Base-by-base conservation (phyloP, 2,888 invertebrate species). In the Amaurobius ferox region DNA sequence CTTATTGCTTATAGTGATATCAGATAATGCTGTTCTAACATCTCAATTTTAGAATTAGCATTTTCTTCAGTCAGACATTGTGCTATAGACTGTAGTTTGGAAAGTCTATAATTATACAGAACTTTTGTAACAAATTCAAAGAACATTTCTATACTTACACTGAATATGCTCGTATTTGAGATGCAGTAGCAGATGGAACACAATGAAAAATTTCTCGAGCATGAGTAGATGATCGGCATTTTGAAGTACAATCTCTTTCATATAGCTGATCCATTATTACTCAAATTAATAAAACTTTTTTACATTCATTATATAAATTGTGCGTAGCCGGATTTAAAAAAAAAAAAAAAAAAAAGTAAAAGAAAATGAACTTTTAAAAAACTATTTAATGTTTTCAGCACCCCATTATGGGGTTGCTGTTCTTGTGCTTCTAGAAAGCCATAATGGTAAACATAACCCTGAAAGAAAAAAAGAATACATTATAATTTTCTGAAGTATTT, bases 151-250 rank as follows among this genome's bases (percentile, higher is more conserved):
- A 26, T 32, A 86, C 76, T 80, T 81, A 86, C 88, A 74, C 79
- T 29, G 76, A 66, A 87, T 90, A 91, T 0, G 90, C 89, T 88
- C 91, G 88, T 19, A 91, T 87, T 88, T 91, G 90, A 29, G 80
- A 70, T 13, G 90, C 78, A 23, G 88, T 89, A 6, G 90, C 90
- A 70, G 90, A 90, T 11, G 90, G 91, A 26, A 92, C 89, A 2
- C 91, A 90, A 26, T 90, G 89, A 76, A 90, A 90, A 61, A 92
- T 85, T 67, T 91, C 89, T 19, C 88, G 86, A 2, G 91, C 91
- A 89, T 92, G 92, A 79, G 88, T 79, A 40, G 89, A 90, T n/a
- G 92, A 92, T 26, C 90, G 90, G 86, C 91, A 92, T 86, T 90
- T 91, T 28, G 90, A 88, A 6, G 89, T 89, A 77, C 90, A 90